phyloP scores from a whole-genome alignment of 92 coral and sea anemone genomes.

The Epizoanthus rinbou region DNA sequence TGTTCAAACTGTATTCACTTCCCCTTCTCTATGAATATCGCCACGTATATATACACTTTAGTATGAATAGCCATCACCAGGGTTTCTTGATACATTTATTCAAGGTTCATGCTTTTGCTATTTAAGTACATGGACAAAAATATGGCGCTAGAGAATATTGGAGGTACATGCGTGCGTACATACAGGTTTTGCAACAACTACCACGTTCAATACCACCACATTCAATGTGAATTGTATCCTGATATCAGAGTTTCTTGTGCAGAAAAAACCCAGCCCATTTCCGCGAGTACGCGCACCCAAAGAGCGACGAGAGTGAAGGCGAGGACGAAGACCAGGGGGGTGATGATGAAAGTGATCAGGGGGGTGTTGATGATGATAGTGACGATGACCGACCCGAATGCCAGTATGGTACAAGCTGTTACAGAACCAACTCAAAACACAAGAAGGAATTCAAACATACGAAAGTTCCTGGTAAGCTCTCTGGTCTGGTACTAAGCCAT shows the following conservation, averaged over 20 bases:
- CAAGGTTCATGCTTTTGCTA: no score
- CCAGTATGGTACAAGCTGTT: constrained; percentile 87
- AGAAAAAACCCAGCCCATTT: constrained; percentile 89
- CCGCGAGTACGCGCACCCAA: constrained; percentile 78
- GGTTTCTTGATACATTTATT: no score
- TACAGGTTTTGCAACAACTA: no score
- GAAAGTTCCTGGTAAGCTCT: constrained; percentile 41
- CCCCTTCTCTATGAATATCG: no score
- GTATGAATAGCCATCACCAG: no score
- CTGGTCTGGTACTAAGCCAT: background rate
- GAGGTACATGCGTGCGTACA: no score
- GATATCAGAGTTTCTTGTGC: constrained; percentile 6
- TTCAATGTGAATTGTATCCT: background rate
- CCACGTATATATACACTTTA: no score
- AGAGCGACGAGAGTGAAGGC: constrained; percentile 29
- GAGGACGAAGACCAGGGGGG: constrained; percentile 30
- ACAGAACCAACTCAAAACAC: constrained; percentile 83
- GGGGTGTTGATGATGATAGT: constrained; percentile 15
- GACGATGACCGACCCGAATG: constrained; percentile 71
- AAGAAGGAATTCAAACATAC: constrained; percentile 78
- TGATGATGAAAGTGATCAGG: constrained; percentile 25
- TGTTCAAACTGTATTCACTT: no score
- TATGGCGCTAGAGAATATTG: no score
- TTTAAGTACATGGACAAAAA: no score
- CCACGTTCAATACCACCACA: no score